Evolutionary conservation across 2,888 invertebrate genomes (phyloP), one percentile per base, ranked within the genome.

Genomic region (Pollenia angustigena): DNA sequence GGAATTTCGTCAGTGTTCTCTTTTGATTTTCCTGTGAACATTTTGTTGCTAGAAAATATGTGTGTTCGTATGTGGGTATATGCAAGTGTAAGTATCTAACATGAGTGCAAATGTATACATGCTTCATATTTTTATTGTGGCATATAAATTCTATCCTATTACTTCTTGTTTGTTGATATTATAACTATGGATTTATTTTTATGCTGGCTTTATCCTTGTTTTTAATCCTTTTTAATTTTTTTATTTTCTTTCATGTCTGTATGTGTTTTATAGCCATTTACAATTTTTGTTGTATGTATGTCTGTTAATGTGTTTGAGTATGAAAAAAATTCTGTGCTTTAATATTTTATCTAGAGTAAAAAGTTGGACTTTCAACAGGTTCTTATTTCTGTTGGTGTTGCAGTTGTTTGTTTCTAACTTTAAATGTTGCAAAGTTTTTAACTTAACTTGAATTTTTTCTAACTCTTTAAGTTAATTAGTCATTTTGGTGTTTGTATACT

Each of bases 91-190:
- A 44, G 40, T 44, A 54, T 62, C 50, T 42, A 52, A 14, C 42
- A 42, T 7, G 23, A 60, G 7, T 52, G 12, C 16, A 18, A 56
- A 23, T 82, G 69, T 42, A 44, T 71, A 64, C 69, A 75, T 69
- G 58, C 60, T 71, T 80, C 54, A 23, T 71, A 44, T 74, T 79
- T 46, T 64, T 66, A 71, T 64, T 83, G 71, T 80, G 75, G 75
- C 71, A 71, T 80, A 81, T 83, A 86, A 71, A 71, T 83, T 86
- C 60, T 66, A 72, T 80, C 66, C 80, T 71, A 50, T 83, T 82
- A 68, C 46, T 62, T 42, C 60, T 64, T 32, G 11, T 46, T 58
- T n/a, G 18, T 42, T 58, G 66, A 42, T 66, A 79, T 68, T 16
- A 75, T 42, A 23, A 48, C 18, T 76, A 64, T 18, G 64, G 48